Percentiles rank a stretch among this genome's conserved stretches.
Evolutionary conservation across 2,888 invertebrate species (phyloP).

Genomic region (Tenodera sinensis): DNA sequence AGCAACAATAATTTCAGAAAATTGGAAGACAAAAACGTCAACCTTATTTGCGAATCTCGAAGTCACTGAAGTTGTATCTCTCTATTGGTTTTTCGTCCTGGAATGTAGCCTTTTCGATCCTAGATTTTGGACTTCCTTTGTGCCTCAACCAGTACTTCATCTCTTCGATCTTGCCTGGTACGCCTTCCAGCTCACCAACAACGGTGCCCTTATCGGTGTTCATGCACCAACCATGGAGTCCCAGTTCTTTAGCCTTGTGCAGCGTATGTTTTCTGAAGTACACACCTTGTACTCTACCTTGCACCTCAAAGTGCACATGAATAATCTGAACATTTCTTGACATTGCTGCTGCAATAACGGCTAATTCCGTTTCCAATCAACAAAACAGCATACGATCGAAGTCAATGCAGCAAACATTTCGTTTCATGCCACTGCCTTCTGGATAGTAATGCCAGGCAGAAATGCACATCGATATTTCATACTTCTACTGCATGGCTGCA

Average conservation of each 20-base stretch:
- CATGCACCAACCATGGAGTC: constrained; percentile 68
- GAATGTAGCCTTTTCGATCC: constrained; percentile 70
- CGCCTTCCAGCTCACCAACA: constrained; percentile 62
- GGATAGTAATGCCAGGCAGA: too few species aligned
- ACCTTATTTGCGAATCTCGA: background rate
- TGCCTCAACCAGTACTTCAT: constrained; percentile 64
- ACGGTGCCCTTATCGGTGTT: constrained; percentile 67
- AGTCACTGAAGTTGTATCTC: constrained; percentile 41
- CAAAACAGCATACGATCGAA: too few species aligned
- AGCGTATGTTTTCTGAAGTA: constrained; percentile 66
- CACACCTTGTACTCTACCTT: constrained; percentile 58
- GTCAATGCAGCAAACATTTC: too few species aligned
- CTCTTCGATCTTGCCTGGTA: constrained; percentile 51
- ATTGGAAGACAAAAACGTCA: too few species aligned
- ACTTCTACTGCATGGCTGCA: too few species aligned
- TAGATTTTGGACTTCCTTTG: constrained; percentile 70
- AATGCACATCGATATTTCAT: too few species aligned
- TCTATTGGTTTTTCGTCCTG: constrained; percentile 57
- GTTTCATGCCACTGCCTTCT: too few species aligned
- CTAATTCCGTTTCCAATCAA: too few species aligned
- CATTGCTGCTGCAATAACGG: too few species aligned
- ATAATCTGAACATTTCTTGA: too few species aligned
- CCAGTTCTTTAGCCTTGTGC: constrained; percentile 58
- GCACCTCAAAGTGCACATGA: constrained; percentile 55
- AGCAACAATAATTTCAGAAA: too few species aligned